Base-by-base conservation (phyloP, 2,797 vertebrate species). In the Crypturellus tataupa region DNA sequence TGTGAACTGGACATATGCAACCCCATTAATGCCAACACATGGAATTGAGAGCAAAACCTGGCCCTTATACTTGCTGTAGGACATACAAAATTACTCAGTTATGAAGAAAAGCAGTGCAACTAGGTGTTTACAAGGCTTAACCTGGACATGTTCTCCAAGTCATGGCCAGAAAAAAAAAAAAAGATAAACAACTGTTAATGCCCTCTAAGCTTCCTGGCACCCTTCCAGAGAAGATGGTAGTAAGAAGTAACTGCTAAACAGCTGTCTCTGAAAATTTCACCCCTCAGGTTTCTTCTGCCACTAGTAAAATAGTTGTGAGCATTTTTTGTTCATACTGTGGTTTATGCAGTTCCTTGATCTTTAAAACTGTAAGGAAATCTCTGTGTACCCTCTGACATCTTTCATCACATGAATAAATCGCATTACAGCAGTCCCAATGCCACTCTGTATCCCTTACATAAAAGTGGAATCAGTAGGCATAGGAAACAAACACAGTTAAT, bases 101-200 rank as follows among this genome's bases (percentile, higher is more conserved):
- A 49, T 10, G 29, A 75, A 44, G 40, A 59, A 58, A 87, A 71
- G 49, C 27, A 91, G 65, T 17, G 56, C 53, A 89, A 80, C 8
- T 55, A 68, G 46, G 63, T 31, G 90, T 94, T 87, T 72, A 80
- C 15, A 35, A 62, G n/a, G 56, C 35, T 80, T 80, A 62, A 17
- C n/a, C n/a, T 62, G 35, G 33, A 31, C 25, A 19, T 14, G 19
- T 37, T 89, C 81, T 35, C 23, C 12, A 89, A 47, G 27, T 70
- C 67, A 53, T 7, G 42, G 31, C 40, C 65, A 77, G 63, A 70
- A 89, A 92, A 92, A 92, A 95, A 85, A 5, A 85, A 35, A 14
- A 95, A 44, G 4, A 4, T 46, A 67, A 75, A 44, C 46, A 77
- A 77, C 27, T 25, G 24, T 80, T 83, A 71, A 39, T n/a, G 29